Base-by-base conservation (phyloP, 2,113 vertebrate genomes). In the Oreocharis arfaki region DNA sequence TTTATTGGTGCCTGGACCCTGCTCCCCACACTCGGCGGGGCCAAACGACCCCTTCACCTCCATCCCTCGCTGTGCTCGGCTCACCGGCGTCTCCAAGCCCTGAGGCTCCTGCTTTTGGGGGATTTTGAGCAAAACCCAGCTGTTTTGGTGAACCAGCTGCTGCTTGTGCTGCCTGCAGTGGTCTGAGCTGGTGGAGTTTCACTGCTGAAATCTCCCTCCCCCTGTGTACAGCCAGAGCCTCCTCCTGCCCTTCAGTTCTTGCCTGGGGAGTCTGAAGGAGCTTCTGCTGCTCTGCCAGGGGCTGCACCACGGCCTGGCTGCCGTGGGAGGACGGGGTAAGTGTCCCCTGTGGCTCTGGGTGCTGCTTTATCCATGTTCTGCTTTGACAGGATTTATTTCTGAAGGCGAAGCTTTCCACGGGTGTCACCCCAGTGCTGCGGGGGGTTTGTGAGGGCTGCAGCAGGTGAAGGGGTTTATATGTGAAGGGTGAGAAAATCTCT, bases 201-300 rank as follows among this genome's bases (percentile, higher is more conserved):
- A 10, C 19, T 20, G 3, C 60, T 2, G 3, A 23, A 24, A 2
- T 47, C 63, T 84, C 16, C 50, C 60, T 33, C 2, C 41, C 33
- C 2, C 35, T 6, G 1, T 6, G 1, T 0, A 0, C 10, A 28
- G 19, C n/a, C 15, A 6, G n/a, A 67, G 24, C 32, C 68, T 37
- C 76, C 24, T 55, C 8, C 42, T 73, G 67, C 50, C 35, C 59
- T 3, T 13, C 61, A 2, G 30, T 9, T 18, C 41, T 22, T 9
- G 59, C 42, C 74, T 32, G 3, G 6, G 33, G 4, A 39, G 18
- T 2, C n/a, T 37, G 83, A 8, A 55, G 67, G 67, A 90, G 33
- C 67, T 70, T 9, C 70, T 90, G 87, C 67, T 33, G 59, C 60
- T 32, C 14, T 37, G 39, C 20, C 57, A 49, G 52, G 1, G 27